Conservation (phyloP, 2,888 invertebrate species). For the Limnephilus lunatus region DNA sequence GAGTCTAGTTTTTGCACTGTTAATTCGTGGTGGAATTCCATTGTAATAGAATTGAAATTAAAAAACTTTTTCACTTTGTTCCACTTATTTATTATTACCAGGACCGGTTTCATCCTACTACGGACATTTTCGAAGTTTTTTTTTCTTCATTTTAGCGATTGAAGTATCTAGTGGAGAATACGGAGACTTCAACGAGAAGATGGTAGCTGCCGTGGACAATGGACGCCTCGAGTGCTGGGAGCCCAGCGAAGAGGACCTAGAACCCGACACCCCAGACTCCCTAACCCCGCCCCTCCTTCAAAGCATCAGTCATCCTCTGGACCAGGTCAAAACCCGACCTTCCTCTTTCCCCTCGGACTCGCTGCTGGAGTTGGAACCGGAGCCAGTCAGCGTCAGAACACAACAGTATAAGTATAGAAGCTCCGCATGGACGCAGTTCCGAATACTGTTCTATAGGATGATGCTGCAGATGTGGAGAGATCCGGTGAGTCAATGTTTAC, state of each 20-base stretch:
- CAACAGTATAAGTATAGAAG: constrained; percentile 78
- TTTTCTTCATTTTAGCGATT: constrained; percentile 79
- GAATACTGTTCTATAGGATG: constrained; percentile 82
- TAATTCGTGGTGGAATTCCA: too few relatives aligned
- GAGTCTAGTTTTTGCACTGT: too few relatives aligned
- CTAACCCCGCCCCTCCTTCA: background rate
- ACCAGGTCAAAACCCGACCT: background rate
- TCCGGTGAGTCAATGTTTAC: constrained; percentile 75
- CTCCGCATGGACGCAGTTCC: constrained; percentile 82
- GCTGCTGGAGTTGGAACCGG: constrained; percentile 72
- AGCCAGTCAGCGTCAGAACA: constrained; percentile 73
- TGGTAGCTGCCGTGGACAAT: constrained; percentile 84
- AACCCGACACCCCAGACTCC: background rate
- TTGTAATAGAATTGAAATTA: too few relatives aligned
- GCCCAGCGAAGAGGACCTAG: constrained; percentile 63
- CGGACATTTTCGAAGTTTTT: too few relatives aligned
- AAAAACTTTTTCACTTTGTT: too few relatives aligned
- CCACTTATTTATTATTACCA: too few relatives aligned
- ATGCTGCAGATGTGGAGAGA: constrained; percentile 86
- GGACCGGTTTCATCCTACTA: too few relatives aligned
- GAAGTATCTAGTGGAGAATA: constrained; percentile 90
- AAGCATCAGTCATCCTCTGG: background rate
- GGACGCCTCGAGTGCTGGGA: constrained; percentile 79
- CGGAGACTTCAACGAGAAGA: constrained; percentile 82
- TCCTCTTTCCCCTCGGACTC: constrained; percentile 67